Evolutionary conservation across 2,113 vertebrate species (phyloP).

Genomic region (Myiozetetes cayanensis): DNA sequence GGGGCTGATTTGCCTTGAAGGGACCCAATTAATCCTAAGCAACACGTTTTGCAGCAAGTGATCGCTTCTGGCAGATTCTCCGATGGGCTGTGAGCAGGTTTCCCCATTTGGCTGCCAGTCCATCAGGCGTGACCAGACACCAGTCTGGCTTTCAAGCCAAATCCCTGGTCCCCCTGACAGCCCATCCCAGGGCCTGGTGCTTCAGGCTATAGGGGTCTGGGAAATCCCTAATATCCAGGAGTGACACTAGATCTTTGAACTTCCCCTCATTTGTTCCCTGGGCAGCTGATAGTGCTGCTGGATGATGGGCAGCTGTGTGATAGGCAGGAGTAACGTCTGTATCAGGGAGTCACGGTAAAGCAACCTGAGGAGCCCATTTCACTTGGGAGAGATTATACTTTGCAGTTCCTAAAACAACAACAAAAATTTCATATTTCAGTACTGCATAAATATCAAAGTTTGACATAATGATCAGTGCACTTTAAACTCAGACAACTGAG

Average conservation of each 20-base stretch:
- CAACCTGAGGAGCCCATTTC: neutral
- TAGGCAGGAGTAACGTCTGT: neutral
- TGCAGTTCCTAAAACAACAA: neutral
- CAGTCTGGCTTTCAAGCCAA: neutral
- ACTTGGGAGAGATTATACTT: neutral
- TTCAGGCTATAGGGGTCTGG: neutral
- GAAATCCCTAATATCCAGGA: neutral
- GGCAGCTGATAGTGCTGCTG: neutral
- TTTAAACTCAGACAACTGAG: neutral
- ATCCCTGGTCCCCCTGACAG: neutral
- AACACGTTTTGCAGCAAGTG: neutral
- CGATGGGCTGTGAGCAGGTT: rapidly evolving
- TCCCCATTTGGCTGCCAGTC: neutral
- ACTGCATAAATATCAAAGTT: neutral
- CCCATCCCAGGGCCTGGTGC: neutral
- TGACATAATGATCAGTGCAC: neutral
- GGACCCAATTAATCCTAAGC: neutral
- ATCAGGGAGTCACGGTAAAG: neutral
- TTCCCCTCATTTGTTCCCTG: neutral
- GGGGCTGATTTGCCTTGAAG: neutral
- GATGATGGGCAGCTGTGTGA: neutral
- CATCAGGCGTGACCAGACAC: neutral
- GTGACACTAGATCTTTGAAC: neutral
- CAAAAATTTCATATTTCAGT: neutral
- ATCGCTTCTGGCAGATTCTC: neutral